Evolutionary conservation across 2,113 vertebrate genomes (phyloP), one percentile per base, ranked within the genome.

Genomic region (Ictalurus punctatus): DNA sequence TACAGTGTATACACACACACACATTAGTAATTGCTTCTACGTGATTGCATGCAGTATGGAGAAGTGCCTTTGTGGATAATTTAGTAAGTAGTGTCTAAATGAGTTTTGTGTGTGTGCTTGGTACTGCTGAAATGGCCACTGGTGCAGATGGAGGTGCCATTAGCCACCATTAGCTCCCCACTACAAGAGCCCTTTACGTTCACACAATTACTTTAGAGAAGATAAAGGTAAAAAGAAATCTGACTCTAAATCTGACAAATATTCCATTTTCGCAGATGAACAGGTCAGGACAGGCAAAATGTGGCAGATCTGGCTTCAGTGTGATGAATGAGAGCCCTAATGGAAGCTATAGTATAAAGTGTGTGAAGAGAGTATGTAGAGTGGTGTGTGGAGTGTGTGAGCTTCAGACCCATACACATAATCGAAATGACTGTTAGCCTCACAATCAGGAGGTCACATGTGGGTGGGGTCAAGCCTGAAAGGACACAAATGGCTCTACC

Each of bases 161-260:
- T 96, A 95, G 93, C 92, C 87, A 65, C 94, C 94, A 95, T 95
- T 95, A 95, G 93, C 94, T 94, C 90, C 94, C 91, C 83, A 92
- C 92, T 93, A 87, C 91, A 89, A 95, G 92, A 95, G 94, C 94
- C 88, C 94, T 94, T 92, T 92, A 92, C 92, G 92, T 93, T 93
- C 89, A 89, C 92, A 94, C 93, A 95, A 94, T 94, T 95, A 95
- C 92, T n/a, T 48, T 52, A 80, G 23, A 90, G 83, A 90, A 92
- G 92, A 89, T 91, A 91, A 93, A 91, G 44, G 40, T 44, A 44
- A 48, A 25, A 86, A 87, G 92, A 92, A 91, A 92, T 92, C 87
- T 88, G n/a, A 86, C 73, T 85, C 52, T 21, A 84, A 90, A 90
- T 73, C 44, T 25, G 25, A 44, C 17, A 80, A 84, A 84, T 63